Percentiles rank a stretch among this genome's conserved stretches.
Evolutionary conservation across 1,140 invertebrate species (phyloP).

Genomic region (Drosophila oshimai): DNA sequence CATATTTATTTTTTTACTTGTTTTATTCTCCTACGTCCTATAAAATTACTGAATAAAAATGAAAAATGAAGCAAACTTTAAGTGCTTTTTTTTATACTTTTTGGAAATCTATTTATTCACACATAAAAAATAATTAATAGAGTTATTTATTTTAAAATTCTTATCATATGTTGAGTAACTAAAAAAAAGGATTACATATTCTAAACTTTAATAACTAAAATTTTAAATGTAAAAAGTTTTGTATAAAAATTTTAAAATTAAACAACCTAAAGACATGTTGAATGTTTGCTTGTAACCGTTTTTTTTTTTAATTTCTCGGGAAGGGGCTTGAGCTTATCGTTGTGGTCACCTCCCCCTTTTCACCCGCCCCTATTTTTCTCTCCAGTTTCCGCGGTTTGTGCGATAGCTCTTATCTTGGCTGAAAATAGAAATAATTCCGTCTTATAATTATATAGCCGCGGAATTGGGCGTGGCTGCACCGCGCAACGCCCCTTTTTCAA

Average conservation of each 20-base stretch:
- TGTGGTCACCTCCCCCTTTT: no score
- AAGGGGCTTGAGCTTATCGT: neutral
- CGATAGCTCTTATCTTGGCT: conserved; percentile 16
- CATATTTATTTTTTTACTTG: no score
- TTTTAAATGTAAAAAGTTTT: neutral
- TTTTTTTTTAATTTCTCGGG: neutral
- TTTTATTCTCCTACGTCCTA: no score
- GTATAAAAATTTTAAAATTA: neutral
- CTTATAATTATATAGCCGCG: conserved; percentile 2
- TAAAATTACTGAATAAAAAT: no score
- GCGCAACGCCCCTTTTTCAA: neutral
- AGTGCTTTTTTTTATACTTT: no score
- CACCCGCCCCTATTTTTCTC: neutral
- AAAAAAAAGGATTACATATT: neutral
- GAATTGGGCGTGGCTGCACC: conserved; percentile 22
- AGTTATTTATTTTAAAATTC: neutral
- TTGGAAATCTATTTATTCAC: no score
- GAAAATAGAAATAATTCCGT: conserved; percentile 6
- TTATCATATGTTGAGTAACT: no score
- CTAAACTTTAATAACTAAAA: neutral
- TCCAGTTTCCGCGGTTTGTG: conserved; percentile 2
- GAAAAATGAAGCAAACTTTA: no score
- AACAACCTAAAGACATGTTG: neutral
- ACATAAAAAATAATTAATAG: no score
- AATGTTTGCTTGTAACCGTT: neutral